phyloP scores from a whole-genome alignment of 2,113 vertebrate genomes.

The Chaetorhynchus papuensis region DNA sequence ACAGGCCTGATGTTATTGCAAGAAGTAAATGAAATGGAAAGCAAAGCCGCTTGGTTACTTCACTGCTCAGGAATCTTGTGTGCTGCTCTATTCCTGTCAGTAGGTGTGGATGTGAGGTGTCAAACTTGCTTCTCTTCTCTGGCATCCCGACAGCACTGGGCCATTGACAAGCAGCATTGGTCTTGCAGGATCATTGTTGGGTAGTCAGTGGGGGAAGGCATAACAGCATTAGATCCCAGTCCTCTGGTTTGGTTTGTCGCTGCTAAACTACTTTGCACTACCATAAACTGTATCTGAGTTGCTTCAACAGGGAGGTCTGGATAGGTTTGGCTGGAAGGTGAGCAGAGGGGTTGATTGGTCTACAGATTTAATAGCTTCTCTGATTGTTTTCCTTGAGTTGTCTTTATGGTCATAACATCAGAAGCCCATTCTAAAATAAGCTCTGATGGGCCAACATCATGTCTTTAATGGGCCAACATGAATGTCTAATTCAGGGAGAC shows the following conservation, averaged over 20 bases:
- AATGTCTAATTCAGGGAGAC: background rate
- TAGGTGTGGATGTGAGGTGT: background rate
- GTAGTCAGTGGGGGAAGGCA: background rate
- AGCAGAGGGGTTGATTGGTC: background rate
- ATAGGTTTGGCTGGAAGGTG: background rate
- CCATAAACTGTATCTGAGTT: background rate
- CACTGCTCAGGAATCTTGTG: background rate
- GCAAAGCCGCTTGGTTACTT: background rate
- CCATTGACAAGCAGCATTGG: background rate
- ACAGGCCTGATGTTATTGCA: rapidly evolving
- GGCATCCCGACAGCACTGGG: background rate
- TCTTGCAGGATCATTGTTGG: background rate
- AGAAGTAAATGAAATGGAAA: background rate
- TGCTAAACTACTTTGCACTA: background rate
- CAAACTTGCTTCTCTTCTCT: background rate
- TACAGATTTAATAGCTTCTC: background rate
- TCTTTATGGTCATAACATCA: background rate
- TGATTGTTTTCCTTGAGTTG: background rate
- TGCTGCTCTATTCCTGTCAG: background rate
- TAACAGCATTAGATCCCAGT: background rate
- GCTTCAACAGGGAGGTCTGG: background rate
- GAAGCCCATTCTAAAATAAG: background rate
- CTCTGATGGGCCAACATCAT: background rate
- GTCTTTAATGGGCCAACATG: too few species aligned
- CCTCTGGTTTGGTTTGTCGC: background rate